Percentiles rank a stretch among this genome's conserved stretches.
These are phyloP conservation scores for Sphenodon punctatus DNA, from an alignment of 2,797 vertebrate genomes.

Conservation along the genomic window DNA sequence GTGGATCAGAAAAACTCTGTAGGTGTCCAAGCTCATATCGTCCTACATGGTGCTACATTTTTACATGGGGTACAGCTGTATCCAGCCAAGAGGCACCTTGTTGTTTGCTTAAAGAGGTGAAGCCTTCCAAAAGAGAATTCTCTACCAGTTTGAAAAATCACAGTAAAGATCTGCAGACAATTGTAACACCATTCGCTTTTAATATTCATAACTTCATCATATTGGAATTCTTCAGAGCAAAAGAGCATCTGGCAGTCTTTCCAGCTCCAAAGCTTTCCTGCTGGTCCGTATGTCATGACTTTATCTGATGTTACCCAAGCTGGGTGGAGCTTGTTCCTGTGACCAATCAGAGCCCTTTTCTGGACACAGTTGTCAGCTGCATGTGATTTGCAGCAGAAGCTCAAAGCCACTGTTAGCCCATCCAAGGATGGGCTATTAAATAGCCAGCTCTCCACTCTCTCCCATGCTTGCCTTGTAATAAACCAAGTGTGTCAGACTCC, in stretches of 20 bases:
- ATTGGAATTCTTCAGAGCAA: constrained; percentile 61
- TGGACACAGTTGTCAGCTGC: not conserved
- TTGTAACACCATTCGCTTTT: constrained; percentile 71
- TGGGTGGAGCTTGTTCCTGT: not conserved
- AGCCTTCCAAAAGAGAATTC: constrained; percentile 28
- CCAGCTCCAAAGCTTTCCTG: not conserved
- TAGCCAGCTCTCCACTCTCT: not conserved
- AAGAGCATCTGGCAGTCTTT: constrained; percentile 35
- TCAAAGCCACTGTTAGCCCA: constrained; percentile 33
- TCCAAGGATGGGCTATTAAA: fast-evolving
- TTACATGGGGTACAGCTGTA: constrained; percentile 40
- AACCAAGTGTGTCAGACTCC: not conserved
- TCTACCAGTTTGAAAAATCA: constrained; percentile 24
- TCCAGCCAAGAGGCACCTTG: constrained; percentile 16
- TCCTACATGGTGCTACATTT: constrained; percentile 73
- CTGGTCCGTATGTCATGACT: not conserved
- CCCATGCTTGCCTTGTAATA: constrained; percentile 15
- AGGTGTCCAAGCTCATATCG: constrained; percentile 55
- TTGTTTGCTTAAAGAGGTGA: not conserved
- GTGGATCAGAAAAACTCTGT: constrained; percentile 4
- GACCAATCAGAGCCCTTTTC: not conserved
- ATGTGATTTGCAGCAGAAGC: not conserved
- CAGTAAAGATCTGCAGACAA: constrained; percentile 39
- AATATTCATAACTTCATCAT: constrained; percentile 47
- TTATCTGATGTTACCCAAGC: not conserved